Percentiles rank a stretch among this genome's conserved stretches.
Conservation (phyloP, 2,113 vertebrate genomes). For the Sphyrna mokarran region DNA sequence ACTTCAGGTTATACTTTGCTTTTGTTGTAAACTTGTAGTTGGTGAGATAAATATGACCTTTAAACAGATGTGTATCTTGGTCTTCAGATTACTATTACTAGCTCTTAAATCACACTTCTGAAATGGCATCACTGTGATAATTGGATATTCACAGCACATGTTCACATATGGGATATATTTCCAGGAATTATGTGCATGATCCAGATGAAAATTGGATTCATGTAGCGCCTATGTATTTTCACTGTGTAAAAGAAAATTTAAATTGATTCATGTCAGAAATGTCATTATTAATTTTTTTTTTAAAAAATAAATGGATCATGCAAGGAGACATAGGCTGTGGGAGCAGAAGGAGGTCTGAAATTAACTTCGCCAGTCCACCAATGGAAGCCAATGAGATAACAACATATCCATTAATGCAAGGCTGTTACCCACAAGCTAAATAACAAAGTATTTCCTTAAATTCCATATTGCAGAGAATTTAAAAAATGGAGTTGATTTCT, state of each 20-base stretch:
- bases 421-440: background rate
- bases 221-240: background rate
- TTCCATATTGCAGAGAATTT: background rate
- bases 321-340: background rate
- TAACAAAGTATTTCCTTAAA: background rate
- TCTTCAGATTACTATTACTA: background rate
- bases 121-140: background rate
- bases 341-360: background rate
- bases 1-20: background rate
- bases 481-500: background rate
- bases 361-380: background rate
- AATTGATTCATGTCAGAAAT: background rate
- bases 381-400: background rate
- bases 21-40: background rate
- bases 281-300: background rate
- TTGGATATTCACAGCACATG: background rate
- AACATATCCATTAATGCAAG: background rate
- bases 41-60: background rate
- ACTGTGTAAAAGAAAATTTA: background rate
- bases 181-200: background rate
- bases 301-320: background rate
- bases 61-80: background rate
- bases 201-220: background rate
- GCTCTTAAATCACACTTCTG: background rate
- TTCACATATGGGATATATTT: background rate